These are phyloP conservation scores for Microhierax caerulescens DNA, from an alignment of 2,797 vertebrate genomes.

Conservation along the genomic window DNA sequence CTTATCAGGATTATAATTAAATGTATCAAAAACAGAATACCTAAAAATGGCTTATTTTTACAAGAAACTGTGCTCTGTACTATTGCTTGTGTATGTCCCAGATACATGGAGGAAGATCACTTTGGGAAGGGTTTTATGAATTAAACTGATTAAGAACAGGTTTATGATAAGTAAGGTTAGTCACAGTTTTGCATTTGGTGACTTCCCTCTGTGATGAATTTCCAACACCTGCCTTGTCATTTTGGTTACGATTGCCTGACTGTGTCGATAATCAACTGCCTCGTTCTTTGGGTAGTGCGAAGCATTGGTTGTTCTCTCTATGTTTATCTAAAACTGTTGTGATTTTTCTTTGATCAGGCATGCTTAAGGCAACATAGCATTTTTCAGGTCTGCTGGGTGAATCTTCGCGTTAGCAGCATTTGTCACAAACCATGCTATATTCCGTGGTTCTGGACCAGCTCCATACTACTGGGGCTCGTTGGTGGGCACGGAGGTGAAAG, in stretches of 20 bases:
- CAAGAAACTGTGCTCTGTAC: not conserved
- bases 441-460: not conserved
- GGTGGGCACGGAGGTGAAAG: not conserved
- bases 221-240: not conserved
- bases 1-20: not conserved
- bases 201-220: not conserved
- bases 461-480: fast-evolving
- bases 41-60: not conserved
- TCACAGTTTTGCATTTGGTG: not conserved
- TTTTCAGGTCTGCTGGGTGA: not conserved
- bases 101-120: not conserved
- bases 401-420: not conserved
- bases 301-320: not conserved
- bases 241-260: not conserved
- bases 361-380: not conserved
- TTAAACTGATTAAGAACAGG: not conserved
- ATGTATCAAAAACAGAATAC: not conserved
- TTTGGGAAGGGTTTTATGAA: not conserved
- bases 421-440: not conserved
- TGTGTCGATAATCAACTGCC: not conserved
- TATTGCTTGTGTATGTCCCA: not conserved
- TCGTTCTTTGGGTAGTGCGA: not conserved
- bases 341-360: not conserved
- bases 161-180: not conserved
- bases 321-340: not conserved